phyloP scores from a whole-genome alignment of 2,888 invertebrate genomes.

The Rhingia rostrata region DNA sequence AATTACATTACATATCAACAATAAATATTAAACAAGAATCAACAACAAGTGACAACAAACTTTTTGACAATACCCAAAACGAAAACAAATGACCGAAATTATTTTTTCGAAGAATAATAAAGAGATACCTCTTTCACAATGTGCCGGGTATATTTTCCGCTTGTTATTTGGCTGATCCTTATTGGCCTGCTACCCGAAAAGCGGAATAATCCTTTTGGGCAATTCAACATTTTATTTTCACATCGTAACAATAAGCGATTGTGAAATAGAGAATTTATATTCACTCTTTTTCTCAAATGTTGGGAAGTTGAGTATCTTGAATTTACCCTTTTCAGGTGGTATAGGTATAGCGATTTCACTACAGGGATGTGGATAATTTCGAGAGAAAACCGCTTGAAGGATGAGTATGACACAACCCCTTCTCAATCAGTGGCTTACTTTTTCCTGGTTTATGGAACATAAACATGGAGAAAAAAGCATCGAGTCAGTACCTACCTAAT shows the following conservation, averaged over 20 bases:
- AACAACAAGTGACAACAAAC: slow-evolving; percentile 45
- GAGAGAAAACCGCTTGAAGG: not conserved
- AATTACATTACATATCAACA: slow-evolving; percentile 48
- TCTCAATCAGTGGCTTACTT: slow-evolving; percentile 19
- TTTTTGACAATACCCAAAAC: slow-evolving; percentile 39
- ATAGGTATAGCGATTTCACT: slow-evolving; percentile 7
- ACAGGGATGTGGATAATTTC: slow-evolving; percentile 18
- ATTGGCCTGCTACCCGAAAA: slow-evolving; percentile 23
- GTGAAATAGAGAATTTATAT: slow-evolving; percentile 3
- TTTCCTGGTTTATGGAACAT: slow-evolving; percentile 12
- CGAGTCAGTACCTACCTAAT: slow-evolving; percentile 6
- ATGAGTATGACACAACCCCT: slow-evolving; percentile 11
- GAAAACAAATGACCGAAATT: slow-evolving; percentile 55
- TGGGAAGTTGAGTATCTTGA: slow-evolving; percentile 11
- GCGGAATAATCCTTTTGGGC: slow-evolving; percentile 49
- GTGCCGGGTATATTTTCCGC: slow-evolving; percentile 29
- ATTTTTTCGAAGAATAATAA: slow-evolving; percentile 26
- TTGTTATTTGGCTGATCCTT: slow-evolving; percentile 37
- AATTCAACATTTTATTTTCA: slow-evolving; percentile 28
- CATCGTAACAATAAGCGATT: slow-evolving; percentile 18
- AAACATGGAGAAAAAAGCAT: not conserved
- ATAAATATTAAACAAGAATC: slow-evolving; percentile 13
- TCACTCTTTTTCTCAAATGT: slow-evolving; percentile 7
- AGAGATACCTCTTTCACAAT: slow-evolving; percentile 4
- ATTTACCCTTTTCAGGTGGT: slow-evolving; percentile 14